Evolutionary conservation across 2,797 vertebrate genomes (phyloP).

Genomic region (Hylomyscus alleni): DNA sequence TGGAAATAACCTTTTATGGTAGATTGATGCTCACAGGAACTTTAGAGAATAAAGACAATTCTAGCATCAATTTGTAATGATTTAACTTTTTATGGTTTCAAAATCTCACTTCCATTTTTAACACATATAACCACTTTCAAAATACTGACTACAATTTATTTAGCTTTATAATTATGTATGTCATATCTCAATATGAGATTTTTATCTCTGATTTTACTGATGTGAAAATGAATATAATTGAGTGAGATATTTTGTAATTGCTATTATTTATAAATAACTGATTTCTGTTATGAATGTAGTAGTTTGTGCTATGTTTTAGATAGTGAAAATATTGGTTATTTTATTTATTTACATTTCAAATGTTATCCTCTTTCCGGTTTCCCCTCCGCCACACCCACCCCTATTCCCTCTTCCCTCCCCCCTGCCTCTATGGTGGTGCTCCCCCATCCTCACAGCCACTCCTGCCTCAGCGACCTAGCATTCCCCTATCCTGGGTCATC

Average conservation of each 20-base stretch:
- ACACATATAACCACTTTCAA: neutral
- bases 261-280: neutral
- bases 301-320: neutral
- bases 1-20: conserved; percentile 31
- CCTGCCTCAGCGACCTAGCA: too few species aligned
- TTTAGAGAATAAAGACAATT: conserved; percentile 67
- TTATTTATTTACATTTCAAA: too few species aligned
- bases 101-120: conserved; percentile 22
- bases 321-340: neutral
- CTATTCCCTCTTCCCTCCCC: too few species aligned
- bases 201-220: conserved; percentile 13
- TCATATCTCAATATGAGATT: neutral
- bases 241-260: neutral
- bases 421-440: too few species aligned
- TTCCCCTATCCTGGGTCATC: too few species aligned
- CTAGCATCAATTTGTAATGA: conserved; percentile 50
- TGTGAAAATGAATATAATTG: conserved; percentile 22
- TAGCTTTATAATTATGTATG: conserved; percentile 25
- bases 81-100: neutral
- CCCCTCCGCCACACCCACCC: too few species aligned
- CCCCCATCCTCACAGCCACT: too few species aligned
- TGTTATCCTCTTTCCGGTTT: too few species aligned
- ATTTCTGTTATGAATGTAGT: neutral
- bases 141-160: conserved; percentile 13
- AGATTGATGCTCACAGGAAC: neutral